Evolutionary conservation across 2,888 invertebrate genomes (phyloP).

Genomic region (Anodontia alba): DNA sequence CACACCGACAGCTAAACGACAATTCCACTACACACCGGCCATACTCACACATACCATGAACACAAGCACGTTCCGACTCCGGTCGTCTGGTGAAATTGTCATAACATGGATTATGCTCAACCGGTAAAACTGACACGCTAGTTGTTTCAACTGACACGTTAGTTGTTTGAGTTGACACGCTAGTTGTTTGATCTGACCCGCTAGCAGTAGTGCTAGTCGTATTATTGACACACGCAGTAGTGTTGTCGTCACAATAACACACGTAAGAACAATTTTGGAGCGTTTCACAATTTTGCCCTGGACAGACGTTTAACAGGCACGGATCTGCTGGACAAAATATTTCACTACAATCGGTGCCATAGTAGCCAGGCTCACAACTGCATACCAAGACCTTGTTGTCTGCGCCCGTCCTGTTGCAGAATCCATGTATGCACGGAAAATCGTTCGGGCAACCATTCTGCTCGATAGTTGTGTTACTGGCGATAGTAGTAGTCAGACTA

Average conservation of each 20-base stretch:
- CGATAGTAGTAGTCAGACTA: no score
- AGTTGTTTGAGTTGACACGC: neutral
- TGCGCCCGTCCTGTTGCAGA: neutral
- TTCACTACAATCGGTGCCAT: slow-evolving; percentile 8
- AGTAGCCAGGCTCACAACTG: slow-evolving; percentile 21
- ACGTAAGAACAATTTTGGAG: neutral
- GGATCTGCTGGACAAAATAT: neutral
- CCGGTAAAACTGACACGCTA: neutral
- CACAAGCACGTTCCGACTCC: neutral
- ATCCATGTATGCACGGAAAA: slow-evolving; percentile 21
- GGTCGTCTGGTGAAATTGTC: neutral
- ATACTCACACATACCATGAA: neutral
- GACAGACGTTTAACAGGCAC: neutral
- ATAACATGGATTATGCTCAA: neutral
- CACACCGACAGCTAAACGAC: slow-evolving; percentile 16
- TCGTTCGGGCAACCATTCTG: neutral
- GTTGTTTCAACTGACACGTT: neutral
- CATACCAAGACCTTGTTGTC: neutral
- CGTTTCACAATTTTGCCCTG: neutral
- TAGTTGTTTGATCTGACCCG: neutral
- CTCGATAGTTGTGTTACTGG: neutral
- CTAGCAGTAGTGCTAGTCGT: neutral
- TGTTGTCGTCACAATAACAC: neutral
- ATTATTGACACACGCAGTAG: neutral
- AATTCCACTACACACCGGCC: neutral